Percentiles rank a stretch among this genome's conserved stretches.
phyloP scores from a whole-genome alignment of 2,797 vertebrate genomes.

The Dromococcyx pavoninus region DNA sequence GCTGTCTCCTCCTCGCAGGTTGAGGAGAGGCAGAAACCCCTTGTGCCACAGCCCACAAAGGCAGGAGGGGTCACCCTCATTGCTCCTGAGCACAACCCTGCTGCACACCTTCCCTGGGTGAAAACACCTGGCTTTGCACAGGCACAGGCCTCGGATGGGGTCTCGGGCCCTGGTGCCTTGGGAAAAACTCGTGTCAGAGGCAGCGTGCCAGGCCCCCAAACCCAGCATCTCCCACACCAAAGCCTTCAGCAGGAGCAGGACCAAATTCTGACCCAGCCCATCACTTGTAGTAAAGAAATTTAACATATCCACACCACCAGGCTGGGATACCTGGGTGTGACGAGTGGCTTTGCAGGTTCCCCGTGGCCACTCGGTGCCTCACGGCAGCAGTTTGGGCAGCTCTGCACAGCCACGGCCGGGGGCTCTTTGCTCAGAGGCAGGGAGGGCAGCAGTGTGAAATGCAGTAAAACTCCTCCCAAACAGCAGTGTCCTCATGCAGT shows the following conservation, averaged over 20 bases:
- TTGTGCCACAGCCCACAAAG: accelerated
- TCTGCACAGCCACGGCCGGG: accelerated
- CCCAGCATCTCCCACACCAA: accelerated
- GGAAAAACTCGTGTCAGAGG: background rate
- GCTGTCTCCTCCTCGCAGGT: background rate
- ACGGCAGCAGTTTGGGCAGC: background rate
- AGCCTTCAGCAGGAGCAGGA: background rate
- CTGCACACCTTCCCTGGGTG: background rate
- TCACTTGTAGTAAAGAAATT: background rate
- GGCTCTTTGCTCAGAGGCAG: background rate
- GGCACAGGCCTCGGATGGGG: background rate
- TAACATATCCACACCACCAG: background rate
- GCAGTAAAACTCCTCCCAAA: background rate
- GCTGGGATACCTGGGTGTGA: accelerated
- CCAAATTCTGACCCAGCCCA: background rate
- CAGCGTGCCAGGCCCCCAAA: too few relatives aligned
- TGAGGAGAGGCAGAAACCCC: background rate
- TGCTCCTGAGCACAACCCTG: background rate
- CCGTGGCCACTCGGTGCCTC: background rate
- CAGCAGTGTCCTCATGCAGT: background rate
- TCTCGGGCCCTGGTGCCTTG: accelerated
- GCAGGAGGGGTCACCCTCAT: background rate
- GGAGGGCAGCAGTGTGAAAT: background rate
- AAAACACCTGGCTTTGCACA: background rate
- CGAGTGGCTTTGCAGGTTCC: background rate